These are phyloP conservation scores for Lepus europaeus DNA, from an alignment of 2,113 vertebrate species.

Conservation along the genomic window DNA sequence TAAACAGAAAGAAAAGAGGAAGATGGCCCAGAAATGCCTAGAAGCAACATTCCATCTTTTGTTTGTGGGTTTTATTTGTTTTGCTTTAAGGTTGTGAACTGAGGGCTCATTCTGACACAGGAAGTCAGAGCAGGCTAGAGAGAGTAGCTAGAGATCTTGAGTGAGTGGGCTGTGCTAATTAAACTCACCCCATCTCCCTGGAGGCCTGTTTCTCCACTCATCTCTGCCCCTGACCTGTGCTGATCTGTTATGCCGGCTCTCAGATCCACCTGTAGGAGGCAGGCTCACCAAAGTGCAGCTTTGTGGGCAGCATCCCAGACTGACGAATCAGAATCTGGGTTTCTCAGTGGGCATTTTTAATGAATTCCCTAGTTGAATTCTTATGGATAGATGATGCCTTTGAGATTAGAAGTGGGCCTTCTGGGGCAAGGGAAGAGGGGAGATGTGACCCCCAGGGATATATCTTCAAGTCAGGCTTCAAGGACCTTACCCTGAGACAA, in stretches of 20 bases:
- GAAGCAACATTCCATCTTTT: conserved; percentile 34
- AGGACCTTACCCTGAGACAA: not conserved
- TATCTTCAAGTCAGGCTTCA: not conserved
- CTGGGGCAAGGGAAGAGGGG: not conserved
- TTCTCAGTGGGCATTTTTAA: not conserved
- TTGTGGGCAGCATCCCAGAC: not conserved
- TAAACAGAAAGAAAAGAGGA: conserved; percentile 47
- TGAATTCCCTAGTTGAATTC: not conserved
- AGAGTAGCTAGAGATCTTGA: not conserved
- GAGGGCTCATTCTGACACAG: conserved; percentile 16
- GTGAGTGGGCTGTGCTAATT: not conserved
- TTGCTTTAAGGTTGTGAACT: conserved; percentile 59
- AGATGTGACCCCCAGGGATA: not conserved
- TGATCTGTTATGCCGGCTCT: too few relatives aligned
- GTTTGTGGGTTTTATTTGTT: conserved; percentile 55
- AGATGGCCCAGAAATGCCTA: conserved; percentile 23
- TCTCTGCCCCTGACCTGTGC: not conserved
- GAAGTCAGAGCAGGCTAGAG: not conserved
- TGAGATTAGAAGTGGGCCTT: not conserved
- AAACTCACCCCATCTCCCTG: not conserved
- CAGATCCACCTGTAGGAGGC: not conserved
- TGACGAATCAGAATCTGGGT: conserved; percentile 37
- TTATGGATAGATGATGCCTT: not conserved
- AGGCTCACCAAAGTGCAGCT: not conserved
- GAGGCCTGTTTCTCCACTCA: not conserved